Conservation (phyloP, 2,113 vertebrate species). For the Oenanthe oenanthe region DNA sequence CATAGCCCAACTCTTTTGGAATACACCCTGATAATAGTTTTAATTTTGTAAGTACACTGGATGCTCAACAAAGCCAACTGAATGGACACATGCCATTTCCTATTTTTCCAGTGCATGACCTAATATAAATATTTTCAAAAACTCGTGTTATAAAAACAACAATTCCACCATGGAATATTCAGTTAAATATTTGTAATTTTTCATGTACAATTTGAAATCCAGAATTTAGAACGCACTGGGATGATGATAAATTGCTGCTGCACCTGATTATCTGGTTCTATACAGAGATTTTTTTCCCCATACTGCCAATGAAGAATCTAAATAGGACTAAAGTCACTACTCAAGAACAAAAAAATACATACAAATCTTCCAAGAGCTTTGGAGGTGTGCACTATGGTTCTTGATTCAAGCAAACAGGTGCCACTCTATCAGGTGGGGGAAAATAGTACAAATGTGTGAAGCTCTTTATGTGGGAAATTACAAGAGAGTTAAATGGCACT, state of each 20-base stretch:
- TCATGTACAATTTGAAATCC: neutral
- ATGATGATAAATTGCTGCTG: conserved; percentile 1
- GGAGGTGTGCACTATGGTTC: conserved; percentile 40
- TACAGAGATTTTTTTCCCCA: neutral
- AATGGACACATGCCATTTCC: neutral
- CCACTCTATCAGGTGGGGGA: conserved; percentile 36
- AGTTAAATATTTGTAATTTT: neutral
- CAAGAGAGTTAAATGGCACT: conserved; percentile 61
- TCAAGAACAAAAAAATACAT: conserved; percentile 11
- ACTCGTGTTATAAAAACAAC: neutral
- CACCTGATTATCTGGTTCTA: neutral
- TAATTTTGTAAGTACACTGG: neutral
- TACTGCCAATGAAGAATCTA: neutral
- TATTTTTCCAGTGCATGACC: neutral
- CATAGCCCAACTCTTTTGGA: neutral
- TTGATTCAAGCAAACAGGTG: conserved; percentile 61
- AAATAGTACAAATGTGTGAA: conserved; percentile 58
- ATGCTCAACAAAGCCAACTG: neutral
- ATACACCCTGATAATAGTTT: neutral
- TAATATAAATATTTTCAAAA: neutral
- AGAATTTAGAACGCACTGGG: neutral
- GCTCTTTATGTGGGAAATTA: conserved; percentile 61
- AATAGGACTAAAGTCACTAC: neutral
- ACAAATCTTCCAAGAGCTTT: conserved; percentile 51
- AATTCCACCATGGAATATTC: neutral